Percentiles rank a stretch among this genome's conserved stretches.
phyloP scores from a whole-genome alignment of 2,113 vertebrate species.

The Dicerorhinus sumatrensis region DNA sequence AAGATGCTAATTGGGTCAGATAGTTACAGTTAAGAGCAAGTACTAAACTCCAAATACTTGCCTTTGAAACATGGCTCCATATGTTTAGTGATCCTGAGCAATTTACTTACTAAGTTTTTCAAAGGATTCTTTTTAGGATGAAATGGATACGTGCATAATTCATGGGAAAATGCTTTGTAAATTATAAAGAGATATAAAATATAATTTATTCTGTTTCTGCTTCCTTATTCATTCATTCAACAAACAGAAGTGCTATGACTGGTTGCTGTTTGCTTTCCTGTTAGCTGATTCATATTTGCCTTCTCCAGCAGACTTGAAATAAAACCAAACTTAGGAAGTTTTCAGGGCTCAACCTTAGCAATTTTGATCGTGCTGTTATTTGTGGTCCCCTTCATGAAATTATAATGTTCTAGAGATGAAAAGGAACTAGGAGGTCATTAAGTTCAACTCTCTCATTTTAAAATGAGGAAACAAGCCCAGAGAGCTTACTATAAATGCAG shows the following conservation, averaged over 20 bases:
- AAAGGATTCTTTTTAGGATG: not conserved
- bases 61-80: not conserved
- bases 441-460: not conserved
- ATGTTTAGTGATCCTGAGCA: not conserved
- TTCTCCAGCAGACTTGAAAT: not conserved
- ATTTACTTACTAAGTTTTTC: not conserved
- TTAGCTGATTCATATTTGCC: not conserved
- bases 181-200: not conserved
- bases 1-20: not conserved
- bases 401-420: not conserved
- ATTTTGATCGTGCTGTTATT: conserved; percentile 6
- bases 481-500: not conserved
- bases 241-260: not conserved
- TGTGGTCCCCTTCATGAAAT: not conserved
- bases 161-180: not conserved
- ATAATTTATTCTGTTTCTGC: not conserved
- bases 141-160: not conserved
- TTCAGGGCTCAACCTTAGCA: not conserved
- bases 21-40: not conserved
- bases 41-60: not conserved
- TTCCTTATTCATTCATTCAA: not conserved
- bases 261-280: not conserved
- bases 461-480: not conserved
- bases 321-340: not conserved
- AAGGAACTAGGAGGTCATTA: not conserved